Base-by-base conservation (phyloP, 2,113 vertebrate genomes). In the Caranx ignobilis region DNA sequence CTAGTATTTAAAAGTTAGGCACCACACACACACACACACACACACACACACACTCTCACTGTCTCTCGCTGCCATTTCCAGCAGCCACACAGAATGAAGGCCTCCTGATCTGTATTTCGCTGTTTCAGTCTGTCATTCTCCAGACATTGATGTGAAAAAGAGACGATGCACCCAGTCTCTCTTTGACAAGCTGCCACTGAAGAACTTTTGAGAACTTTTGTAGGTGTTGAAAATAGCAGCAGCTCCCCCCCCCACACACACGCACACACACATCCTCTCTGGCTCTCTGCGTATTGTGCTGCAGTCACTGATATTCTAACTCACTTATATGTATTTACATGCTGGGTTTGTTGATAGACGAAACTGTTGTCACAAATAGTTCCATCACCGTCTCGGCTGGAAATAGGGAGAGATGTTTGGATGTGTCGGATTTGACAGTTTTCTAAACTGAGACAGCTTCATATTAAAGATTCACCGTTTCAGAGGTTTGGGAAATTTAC, bases 141-240 rank as follows among this genome's bases (percentile, higher is more conserved):
- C 52, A 78, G 55, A 83, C 72, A 67, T 60, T 11, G 12, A 61
- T 55, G 56, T 48, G 32, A 31, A 70, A 80, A 78, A 75, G 78
- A 66, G 34, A 75, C 72, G 59, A 64, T 59, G 71, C 31, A 54
- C 26, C 39, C 45, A 77, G 26, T 85, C 59, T 78, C 32, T 71
- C 63, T 82, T 74, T 89, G 74, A 86, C 78, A 87, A 7, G 0
- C 71, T 87, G 68, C 76, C 48, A 73, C 71, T 7, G 64, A 82
- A 79, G 6, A 90, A 84, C 80, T 81, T 87, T 79, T 73, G 26
- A 86, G 86, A 91, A 85, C 71, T 88, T 88, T 90, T 83, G 78
- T 21, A 57, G 60, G 62, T 86, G 82, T 81, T 83, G 69, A 88
- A 87, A 87, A 85, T 85, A 89, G 86, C 68, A 83, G 43, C 65